phyloP scores from a whole-genome alignment of 35 echinoderm and acorn worm genomes.

The Heliocidaris tuberculata region DNA sequence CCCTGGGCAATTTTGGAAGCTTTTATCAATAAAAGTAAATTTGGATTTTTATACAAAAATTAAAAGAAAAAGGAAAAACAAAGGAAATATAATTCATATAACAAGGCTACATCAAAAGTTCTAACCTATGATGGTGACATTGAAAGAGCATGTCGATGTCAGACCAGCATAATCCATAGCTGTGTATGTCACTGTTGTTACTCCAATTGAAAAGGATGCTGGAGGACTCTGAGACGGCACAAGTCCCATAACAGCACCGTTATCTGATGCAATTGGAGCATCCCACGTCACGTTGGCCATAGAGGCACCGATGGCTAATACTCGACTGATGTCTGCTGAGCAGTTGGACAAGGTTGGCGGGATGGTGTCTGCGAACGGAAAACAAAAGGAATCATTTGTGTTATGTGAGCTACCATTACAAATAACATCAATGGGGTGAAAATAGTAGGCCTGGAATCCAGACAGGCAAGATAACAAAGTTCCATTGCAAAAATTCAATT shows the following conservation, averaged over 20 bases:
- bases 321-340: background rate
- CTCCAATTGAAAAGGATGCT: background rate
- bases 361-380: constrained; percentile 33
- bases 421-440: too few relatives aligned
- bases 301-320: constrained; percentile 3
- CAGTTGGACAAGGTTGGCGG: constrained; percentile 13
- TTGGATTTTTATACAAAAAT: too few relatives aligned
- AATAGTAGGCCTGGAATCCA: background rate
- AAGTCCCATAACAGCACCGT: background rate
- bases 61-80: too few relatives aligned
- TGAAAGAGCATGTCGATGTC: background rate
- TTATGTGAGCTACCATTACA: background rate
- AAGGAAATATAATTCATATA: too few relatives aligned
- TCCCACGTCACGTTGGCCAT: constrained; percentile 42
- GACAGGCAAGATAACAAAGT: too few relatives aligned
- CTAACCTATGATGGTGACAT: constrained; percentile 29
- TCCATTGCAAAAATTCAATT: too few relatives aligned
- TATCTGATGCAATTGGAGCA: constrained; percentile 38
- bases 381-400: background rate
- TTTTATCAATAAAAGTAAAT: too few relatives aligned
- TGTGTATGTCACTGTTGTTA: constrained; percentile 13
- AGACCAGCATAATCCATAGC: background rate
- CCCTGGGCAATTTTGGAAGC: too few relatives aligned
- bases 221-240: background rate
- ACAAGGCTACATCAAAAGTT: background rate